Evolutionary conservation across 2,113 vertebrate genomes (phyloP).

Genomic region (Girardinichthys multiradiatus): DNA sequence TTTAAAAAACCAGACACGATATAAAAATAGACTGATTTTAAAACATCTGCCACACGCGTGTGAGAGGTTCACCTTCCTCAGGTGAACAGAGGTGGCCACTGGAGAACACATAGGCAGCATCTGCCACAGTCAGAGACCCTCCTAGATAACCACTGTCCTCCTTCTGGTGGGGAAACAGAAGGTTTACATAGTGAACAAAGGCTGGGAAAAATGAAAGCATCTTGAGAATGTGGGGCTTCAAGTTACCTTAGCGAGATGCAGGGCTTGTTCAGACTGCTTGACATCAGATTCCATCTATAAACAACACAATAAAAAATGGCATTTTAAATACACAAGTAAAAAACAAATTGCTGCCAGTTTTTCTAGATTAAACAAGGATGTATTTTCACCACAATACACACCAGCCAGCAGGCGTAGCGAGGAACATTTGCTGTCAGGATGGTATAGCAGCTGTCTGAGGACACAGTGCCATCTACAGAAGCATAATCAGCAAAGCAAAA

Average conservation of each 20-base stretch:
- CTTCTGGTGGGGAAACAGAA: slow-evolving; percentile 51
- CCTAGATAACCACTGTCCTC: slow-evolving; percentile 87
- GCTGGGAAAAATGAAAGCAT: background rate
- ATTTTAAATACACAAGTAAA: background rate
- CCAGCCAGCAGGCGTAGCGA: slow-evolving; percentile 90
- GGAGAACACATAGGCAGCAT: slow-evolving; percentile 84
- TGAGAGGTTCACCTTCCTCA: slow-evolving; percentile 85
- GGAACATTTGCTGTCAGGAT: slow-evolving; percentile 88
- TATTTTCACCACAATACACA: slow-evolving; percentile 63
- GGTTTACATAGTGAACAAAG: background rate
- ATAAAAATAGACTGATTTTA: background rate
- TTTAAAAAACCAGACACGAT: background rate
- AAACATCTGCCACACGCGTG: background rate
- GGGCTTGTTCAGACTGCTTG: slow-evolving; percentile 88
- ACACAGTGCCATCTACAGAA: slow-evolving; percentile 90
- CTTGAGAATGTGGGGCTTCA: background rate
- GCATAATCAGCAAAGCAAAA: slow-evolving; percentile 21
- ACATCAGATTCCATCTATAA: slow-evolving; percentile 90
- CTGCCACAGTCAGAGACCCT: slow-evolving; percentile 81
- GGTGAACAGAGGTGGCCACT: slow-evolving; percentile 82
- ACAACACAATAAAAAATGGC: background rate
- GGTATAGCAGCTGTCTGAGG: slow-evolving; percentile 85
- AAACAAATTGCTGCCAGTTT: background rate
- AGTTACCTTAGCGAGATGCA: slow-evolving; percentile 81
- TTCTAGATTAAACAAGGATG: background rate